These are phyloP conservation scores for Tetramorium parvispinum DNA, from an alignment of 1,140 invertebrate species.

Conservation along the genomic window DNA sequence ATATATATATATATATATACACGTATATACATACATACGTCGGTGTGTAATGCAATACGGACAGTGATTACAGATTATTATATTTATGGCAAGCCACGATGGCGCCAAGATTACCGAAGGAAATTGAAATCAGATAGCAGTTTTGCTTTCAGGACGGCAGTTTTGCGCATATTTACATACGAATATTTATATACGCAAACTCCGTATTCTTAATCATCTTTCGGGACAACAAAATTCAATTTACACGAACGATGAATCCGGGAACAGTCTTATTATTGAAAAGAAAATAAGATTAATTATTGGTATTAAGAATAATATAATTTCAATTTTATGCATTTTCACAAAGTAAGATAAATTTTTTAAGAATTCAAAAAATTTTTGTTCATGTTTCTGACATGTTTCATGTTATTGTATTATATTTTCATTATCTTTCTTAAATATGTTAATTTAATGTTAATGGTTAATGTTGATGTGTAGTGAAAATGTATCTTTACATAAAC, in stretches of 20 bases:
- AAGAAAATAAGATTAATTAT: conserved; percentile 8
- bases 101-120: conserved; percentile 71
- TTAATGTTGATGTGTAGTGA: background rate
- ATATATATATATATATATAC: no score
- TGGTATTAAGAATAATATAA: background rate
- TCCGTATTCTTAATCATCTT: background rate
- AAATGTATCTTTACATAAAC: background rate
- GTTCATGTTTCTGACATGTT: background rate
- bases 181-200: conserved; percentile 30
- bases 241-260: background rate
- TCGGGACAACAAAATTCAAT: background rate
- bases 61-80: conserved; percentile 63
- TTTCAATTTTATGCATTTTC: background rate
- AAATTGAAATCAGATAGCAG: conserved; percentile 79
- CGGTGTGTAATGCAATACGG: conserved; percentile 46
- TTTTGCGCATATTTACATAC: conserved; percentile 56
- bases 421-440: background rate
- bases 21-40: no score
- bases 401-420: background rate
- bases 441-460: background rate
- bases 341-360: background rate
- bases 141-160: conserved; percentile 9
- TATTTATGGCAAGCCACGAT: conserved; percentile 55
- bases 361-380: background rate
- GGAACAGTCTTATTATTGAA: background rate